These are phyloP conservation scores for Sebastes schlegelii DNA, from an alignment of 2,113 vertebrate species.

Conservation along the genomic window DNA sequence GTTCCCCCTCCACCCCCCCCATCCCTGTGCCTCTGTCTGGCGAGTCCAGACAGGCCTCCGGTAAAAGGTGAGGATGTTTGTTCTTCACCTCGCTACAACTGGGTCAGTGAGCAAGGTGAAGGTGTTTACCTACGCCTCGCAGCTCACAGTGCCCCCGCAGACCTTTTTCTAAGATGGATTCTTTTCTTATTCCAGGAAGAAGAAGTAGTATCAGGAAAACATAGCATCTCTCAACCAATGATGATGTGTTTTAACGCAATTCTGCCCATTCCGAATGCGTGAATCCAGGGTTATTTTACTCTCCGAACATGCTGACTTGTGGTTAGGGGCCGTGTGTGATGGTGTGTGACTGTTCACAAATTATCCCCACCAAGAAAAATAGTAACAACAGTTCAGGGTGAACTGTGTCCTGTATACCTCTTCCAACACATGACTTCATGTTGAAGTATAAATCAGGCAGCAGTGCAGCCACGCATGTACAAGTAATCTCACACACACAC, in stretches of 20 bases:
- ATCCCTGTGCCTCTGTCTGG: slow-evolving; percentile 23
- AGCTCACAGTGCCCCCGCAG: slow-evolving; percentile 15
- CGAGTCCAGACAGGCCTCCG: slow-evolving; percentile 63
- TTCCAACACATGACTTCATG: slow-evolving; percentile 36
- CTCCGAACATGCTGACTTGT: slow-evolving; percentile 17
- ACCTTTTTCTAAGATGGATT: slow-evolving; percentile 9
- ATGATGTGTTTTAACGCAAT: not conserved
- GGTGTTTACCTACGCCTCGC: slow-evolving; percentile 41
- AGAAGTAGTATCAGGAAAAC: not conserved
- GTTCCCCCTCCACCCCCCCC: not conserved
- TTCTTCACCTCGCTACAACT: slow-evolving; percentile 62
- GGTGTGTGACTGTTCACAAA: slow-evolving; percentile 15
- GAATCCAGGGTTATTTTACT: not conserved
- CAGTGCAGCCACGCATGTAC: slow-evolving; percentile 13
- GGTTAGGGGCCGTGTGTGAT: not conserved
- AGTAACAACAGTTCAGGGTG: not conserved
- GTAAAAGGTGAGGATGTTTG: slow-evolving; percentile 68
- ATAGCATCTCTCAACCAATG: not conserved
- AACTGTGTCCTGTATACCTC: not conserved
- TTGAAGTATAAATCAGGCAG: slow-evolving; percentile 26
- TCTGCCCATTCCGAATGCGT: not conserved
- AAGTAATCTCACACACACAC: slow-evolving; percentile 12
- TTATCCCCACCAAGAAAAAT: slow-evolving; percentile 34
- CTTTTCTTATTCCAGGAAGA: slow-evolving; percentile 2
- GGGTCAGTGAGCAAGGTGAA: slow-evolving; percentile 61